Evolutionary conservation across 2,113 vertebrate genomes (phyloP), one percentile per base, ranked within the genome.

Genomic region (Gambusia affinis): DNA sequence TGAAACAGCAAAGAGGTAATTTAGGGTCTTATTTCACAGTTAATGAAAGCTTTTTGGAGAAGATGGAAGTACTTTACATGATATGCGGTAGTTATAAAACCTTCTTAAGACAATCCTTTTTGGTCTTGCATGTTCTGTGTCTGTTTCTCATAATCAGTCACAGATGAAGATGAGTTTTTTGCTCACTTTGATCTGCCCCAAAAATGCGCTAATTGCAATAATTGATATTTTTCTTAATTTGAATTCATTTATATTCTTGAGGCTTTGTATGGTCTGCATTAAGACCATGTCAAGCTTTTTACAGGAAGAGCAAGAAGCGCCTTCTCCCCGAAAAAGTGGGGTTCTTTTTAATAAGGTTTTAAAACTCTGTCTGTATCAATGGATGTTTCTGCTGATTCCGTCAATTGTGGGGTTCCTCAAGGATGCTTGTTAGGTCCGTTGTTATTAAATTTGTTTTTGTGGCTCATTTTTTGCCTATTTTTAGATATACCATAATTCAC

Each of bases 151-250:
- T 84, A 84, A 90, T 90, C 89, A 85, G 76, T 84, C 69, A 71
- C 88, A 90, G 82, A 89, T 83, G 84, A 80, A 63, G 75, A 90
- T 73, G 74, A 86, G 73, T 73, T 79, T 68, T 84, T 87, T 69
- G 29, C 42, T 85, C 82, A 30, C 79, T 87, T 54, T 84, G 85
- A 80, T 87, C 80, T 72, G 60, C 79, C 71, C 62, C 68, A 14
- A 62, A 87, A 88, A 85, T 86, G 75, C 82, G 87, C 87, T 83
- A 87, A 90, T 87, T 86, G 27, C 82, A 88, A 88, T 83, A 87
- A 90, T 87, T 86, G 27, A 27, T 1, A 73, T 70, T 74, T 78
- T 67, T 65, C 70, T 14, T 81, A 54, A 75, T 84, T 47, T 75
- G 72, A 79, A 83, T 81, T 83, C 60, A 31, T 37, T 80, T 89